A percentile compares a stretch with the other conserved stretches of the same genome.
Evolutionary conservation across 1,140 invertebrate species (phyloP).

Genomic region (Lepidurus apus): DNA sequence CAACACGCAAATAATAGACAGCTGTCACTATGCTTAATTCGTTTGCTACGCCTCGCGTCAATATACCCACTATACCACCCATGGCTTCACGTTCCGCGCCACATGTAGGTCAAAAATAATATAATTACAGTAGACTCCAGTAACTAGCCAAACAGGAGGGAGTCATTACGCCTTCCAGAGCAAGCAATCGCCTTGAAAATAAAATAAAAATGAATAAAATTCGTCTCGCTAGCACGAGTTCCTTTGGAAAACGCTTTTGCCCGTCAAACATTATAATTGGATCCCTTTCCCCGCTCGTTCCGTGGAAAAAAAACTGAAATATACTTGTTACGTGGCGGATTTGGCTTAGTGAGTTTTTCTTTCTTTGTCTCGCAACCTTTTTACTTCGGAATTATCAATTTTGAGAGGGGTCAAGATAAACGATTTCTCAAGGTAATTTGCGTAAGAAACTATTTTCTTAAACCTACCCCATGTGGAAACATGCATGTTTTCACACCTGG

Average conservation of each 20-base stretch:
- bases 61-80: not conserved
- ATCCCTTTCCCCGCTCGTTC: too few species aligned
- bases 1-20: conserved; percentile 3
- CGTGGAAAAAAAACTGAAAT: too few species aligned
- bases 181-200: too few species aligned
- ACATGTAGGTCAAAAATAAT: not conserved
- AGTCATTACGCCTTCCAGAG: too few species aligned
- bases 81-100: not conserved
- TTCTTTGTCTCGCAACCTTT: not conserved
- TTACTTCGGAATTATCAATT: not conserved
- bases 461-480: not conserved
- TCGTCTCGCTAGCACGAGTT: too few species aligned
- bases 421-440: not conserved
- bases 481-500: not conserved
- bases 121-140: not conserved
- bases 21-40: not conserved
- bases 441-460: not conserved
- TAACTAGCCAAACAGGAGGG: too few species aligned
- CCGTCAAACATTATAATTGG: too few species aligned
- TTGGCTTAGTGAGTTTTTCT: not conserved
- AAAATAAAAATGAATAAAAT: too few species aligned
- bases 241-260: too few species aligned
- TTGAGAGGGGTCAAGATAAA: not conserved
- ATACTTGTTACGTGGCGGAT: not conserved
- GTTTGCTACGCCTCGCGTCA: not conserved